Evolutionary conservation across 2,888 invertebrate species (phyloP).

Genomic region (Sicus ferrugineus): DNA sequence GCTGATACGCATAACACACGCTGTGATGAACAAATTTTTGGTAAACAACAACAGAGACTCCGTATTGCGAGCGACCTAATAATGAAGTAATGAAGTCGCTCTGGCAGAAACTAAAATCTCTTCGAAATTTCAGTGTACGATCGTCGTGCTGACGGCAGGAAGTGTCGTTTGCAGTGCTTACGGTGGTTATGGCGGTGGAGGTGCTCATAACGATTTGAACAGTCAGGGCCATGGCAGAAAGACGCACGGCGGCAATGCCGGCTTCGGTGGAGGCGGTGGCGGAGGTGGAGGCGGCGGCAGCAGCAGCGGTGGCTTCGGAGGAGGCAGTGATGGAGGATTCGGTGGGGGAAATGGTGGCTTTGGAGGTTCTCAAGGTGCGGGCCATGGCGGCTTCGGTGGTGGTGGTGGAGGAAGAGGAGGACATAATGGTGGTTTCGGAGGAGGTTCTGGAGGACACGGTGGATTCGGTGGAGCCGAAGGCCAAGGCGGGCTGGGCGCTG

Average conservation of each 20-base stretch:
- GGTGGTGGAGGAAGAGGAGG: slow-evolving; percentile 6
- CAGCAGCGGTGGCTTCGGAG: not conserved
- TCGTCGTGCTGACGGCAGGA: slow-evolving; percentile 23
- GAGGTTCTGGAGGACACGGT: not conserved
- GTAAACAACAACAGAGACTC: slow-evolving; percentile 13
- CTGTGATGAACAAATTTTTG: slow-evolving; percentile 34
- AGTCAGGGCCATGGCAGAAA: not conserved
- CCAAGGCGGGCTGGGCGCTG: not conserved
- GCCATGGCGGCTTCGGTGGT: slow-evolving; percentile 4
- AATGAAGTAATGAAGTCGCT: not conserved
- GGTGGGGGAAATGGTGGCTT: slow-evolving; percentile 35
- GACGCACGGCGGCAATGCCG: slow-evolving; percentile 19
- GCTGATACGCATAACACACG: not conserved
- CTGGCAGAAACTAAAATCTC: slow-evolving; percentile 5
- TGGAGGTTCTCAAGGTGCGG: slow-evolving; percentile 19
- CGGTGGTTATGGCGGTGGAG: slow-evolving; percentile 22
- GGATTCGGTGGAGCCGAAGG: slow-evolving; percentile 12
- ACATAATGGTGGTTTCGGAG: slow-evolving; percentile 1
- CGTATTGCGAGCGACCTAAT: not conserved
- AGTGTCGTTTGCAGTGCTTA: slow-evolving; percentile 15
- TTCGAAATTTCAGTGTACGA: slow-evolving; percentile 22
- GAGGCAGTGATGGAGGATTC: not conserved
- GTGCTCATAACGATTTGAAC: slow-evolving; percentile 47
- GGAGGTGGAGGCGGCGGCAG: slow-evolving; percentile 31
- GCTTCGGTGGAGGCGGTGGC: slow-evolving; percentile 42